Percentiles rank a stretch among this genome's conserved stretches.
These are phyloP conservation scores for Dendropsophus ebraccatus DNA, from an alignment of 2,113 vertebrate genomes.

Conservation along the genomic window DNA sequence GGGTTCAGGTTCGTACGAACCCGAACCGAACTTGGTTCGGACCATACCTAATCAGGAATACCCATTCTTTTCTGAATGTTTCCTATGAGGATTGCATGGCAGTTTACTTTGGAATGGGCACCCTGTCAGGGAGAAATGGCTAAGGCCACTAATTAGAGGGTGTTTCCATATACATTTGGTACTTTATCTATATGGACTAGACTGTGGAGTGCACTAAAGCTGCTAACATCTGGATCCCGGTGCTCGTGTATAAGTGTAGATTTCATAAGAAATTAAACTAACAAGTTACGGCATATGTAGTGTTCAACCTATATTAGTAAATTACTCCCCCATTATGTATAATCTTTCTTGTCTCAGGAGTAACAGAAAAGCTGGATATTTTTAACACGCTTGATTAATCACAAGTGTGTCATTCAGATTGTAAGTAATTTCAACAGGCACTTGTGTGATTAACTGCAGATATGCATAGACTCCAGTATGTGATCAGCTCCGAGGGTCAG, in stretches of 20 bases:
- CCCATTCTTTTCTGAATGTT: no score
- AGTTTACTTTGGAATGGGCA: no score
- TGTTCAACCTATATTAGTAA: not conserved
- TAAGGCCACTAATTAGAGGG: not conserved
- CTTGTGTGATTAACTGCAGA: not conserved
- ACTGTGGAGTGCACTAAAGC: not conserved
- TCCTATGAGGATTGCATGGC: no score
- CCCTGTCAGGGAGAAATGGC: not conserved
- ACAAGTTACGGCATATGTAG: not conserved
- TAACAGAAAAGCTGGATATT: slow-evolving; percentile 10
- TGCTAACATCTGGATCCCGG: not conserved
- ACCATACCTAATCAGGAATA: no score
- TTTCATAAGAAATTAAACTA: not conserved
- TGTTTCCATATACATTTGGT: not conserved
- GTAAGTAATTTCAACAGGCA: slow-evolving; percentile 12
- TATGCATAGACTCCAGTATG: not conserved
- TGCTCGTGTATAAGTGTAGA: not conserved
- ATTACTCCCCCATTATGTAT: slow-evolving; percentile 7
- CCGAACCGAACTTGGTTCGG: no score
- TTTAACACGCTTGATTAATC: slow-evolving; percentile 11
- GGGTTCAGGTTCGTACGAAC: no score
- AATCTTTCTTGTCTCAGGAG: slow-evolving; percentile 9
- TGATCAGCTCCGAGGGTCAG: not conserved
- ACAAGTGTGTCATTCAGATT: slow-evolving; percentile 4
- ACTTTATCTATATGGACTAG: not conserved